Evolutionary conservation across 2,888 invertebrate species (phyloP).

Genomic region (Cryptops parisi): DNA sequence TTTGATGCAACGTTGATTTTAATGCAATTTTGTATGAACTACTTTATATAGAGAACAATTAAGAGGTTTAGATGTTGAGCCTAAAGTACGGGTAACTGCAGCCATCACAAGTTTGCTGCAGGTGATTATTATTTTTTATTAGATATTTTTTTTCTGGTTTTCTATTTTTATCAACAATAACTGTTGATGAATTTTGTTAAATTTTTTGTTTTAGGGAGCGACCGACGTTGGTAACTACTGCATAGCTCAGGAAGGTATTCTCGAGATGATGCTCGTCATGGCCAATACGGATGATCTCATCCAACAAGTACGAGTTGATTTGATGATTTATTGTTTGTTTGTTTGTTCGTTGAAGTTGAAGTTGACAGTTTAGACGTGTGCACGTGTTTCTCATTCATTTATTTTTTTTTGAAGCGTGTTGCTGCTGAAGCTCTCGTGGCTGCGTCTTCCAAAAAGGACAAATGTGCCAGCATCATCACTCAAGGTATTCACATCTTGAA

Average conservation of each 20-base stretch:
- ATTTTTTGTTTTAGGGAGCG: slow-evolving; percentile 48
- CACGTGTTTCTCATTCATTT: neutral
- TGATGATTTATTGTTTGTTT: no score
- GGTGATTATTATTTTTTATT: slow-evolving; percentile 21
- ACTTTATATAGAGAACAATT: slow-evolving; percentile 51
- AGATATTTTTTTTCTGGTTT: neutral
- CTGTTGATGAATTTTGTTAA: neutral
- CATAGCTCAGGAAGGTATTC: slow-evolving; percentile 57
- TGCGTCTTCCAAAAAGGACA: slow-evolving; percentile 92
- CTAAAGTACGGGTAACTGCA: slow-evolving; percentile 66
- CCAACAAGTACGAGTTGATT: slow-evolving; percentile 41
- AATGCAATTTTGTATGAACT: no score
- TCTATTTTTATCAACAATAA: no score
- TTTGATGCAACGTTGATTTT: no score
- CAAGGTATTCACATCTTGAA: slow-evolving; percentile 90
- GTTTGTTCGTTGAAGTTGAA: no score
- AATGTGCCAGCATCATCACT: slow-evolving; percentile 72
- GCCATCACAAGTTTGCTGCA: slow-evolving; percentile 72
- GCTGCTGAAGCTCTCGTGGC: slow-evolving; percentile 95
- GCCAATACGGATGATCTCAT: slow-evolving; percentile 79
- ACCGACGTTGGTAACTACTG: slow-evolving; percentile 72
- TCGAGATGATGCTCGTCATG: slow-evolving; percentile 95
- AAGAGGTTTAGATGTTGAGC: slow-evolving; percentile 70
- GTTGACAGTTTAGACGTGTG: neutral
- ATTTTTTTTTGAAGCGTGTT: slow-evolving; percentile 49